Base-by-base conservation (phyloP, 2,113 vertebrate genomes). In the Stercorarius parasiticus region DNA sequence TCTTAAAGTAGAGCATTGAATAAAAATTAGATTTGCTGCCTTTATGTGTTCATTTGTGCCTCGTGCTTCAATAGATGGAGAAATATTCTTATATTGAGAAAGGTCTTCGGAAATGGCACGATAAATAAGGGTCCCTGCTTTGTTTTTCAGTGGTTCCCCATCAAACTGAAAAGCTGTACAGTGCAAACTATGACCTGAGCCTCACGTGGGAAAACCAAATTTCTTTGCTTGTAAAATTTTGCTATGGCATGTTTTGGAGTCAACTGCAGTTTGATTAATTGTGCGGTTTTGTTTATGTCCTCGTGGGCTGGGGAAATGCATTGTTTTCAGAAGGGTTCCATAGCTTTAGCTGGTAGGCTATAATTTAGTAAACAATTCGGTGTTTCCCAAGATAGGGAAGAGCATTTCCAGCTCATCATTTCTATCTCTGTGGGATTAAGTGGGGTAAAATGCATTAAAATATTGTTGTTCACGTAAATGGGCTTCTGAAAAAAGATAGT, bases 401-500 rank as follows among this genome's bases (percentile, higher is more conserved):
- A 91, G 55, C 2, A 7, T 93, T 87, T 89, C 34, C 62, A 84
- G 30, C 17, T 91, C 73, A 49, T 89, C 4, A 18, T 86, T 93
- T 91, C 73, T 70, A 73, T 19, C 9, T 86, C 27, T 70, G 49
- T 82, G 79, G 71, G 92, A 72, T 76, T 88, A 90, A 56, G 45
- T 53, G 59, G 43, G 45, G 49, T 91, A 94, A 91, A 96, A 93
- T 42, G 42, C 74, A 36, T 82, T 85, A 82, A 69, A 94, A 96
- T 34, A 15, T 30, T 88, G 58, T 79, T 38, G 23, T 61, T 66
- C 25, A 30, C 82, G 67, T 92, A 91, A 88, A 94, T 61, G 65
- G 74, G 22, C n/a, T 71, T 91, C 79, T 82, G 62, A 72, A 79
- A 85, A 89, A 94, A 19, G 20, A 16, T 45, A 90, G 90, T 93